Percentiles rank a stretch among this genome's conserved stretches.
These are phyloP conservation scores for Saccopteryx bilineata DNA, from an alignment of 2,113 vertebrate species.

Conservation along the genomic window DNA sequence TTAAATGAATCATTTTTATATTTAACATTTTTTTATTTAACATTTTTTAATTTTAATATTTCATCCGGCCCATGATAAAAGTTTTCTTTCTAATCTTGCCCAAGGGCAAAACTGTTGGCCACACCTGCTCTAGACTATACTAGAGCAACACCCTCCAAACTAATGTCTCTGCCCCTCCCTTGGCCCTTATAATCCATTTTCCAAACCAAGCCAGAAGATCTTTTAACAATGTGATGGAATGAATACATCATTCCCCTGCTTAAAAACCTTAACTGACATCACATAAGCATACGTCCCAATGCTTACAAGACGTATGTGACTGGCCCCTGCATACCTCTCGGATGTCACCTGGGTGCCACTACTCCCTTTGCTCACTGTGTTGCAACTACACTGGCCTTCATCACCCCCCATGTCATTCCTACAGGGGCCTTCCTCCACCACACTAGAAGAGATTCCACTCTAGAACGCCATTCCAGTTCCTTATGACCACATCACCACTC, in stretches of 20 bases:
- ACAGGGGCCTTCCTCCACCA: background rate
- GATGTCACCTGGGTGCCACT: background rate
- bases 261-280: conserved; percentile 4
- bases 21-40: no score
- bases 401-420: conserved; percentile 18
- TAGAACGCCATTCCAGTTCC: background rate
- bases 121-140: background rate
- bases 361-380: background rate
- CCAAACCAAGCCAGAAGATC: background rate
- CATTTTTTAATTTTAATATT: no score
- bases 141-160: background rate
- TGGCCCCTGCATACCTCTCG: background rate
- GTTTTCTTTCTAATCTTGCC: no score
- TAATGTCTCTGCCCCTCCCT: background rate
- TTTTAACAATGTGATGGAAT: background rate
- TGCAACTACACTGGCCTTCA: conserved; percentile 5
- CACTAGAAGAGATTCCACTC: background rate
- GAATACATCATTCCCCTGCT: background rate
- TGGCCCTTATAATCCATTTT: conserved; percentile 36
- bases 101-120: no score
- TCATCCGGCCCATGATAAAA: no score
- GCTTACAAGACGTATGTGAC: background rate
- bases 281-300: conserved; percentile 4
- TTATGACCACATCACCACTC: background rate
- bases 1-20: no score